phyloP scores from a whole-genome alignment of 1,140 invertebrate genomes.

The Atta colombica region DNA sequence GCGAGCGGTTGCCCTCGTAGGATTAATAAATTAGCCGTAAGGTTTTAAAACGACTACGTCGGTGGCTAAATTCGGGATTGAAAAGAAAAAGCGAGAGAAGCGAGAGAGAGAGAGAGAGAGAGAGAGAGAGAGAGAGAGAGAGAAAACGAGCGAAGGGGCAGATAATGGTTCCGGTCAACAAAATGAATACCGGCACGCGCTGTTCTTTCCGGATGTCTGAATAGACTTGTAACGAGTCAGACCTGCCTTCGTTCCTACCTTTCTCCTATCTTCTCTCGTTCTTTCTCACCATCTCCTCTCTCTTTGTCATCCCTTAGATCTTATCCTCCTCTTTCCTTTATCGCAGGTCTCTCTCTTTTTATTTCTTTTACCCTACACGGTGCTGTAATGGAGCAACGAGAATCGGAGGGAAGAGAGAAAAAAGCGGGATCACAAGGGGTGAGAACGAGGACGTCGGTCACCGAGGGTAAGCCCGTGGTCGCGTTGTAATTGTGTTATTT shows the following conservation, averaged over 20 bases:
- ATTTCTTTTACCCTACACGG: slow-evolving; percentile 56
- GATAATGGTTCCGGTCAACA: slow-evolving; percentile 84
- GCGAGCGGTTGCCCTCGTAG: slow-evolving; percentile 71
- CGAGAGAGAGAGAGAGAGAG: slow-evolving; percentile 17
- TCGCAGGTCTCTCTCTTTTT: slow-evolving; percentile 22
- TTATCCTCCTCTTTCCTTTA: slow-evolving; percentile 42
- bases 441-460: slow-evolving; percentile 72
- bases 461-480: slow-evolving; percentile 76
- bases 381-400: slow-evolving; percentile 68
- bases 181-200: slow-evolving; percentile 85
- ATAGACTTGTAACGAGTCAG: slow-evolving; percentile 87
- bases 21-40: slow-evolving; percentile 84
- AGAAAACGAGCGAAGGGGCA: slow-evolving; percentile 64
- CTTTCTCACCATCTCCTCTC: slow-evolving; percentile 4
- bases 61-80: slow-evolving; percentile 67
- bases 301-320: slow-evolving; percentile 39
- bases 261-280: slow-evolving; percentile 13
- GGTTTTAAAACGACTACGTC: slow-evolving; percentile 79
- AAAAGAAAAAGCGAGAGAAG: slow-evolving; percentile 30
- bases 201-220: slow-evolving; percentile 85
- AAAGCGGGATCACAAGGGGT: slow-evolving; percentile 71
- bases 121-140: slow-evolving; percentile 38
- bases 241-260: slow-evolving; percentile 56
- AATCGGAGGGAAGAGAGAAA: slow-evolving; percentile 68
- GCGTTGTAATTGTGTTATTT: slow-evolving; percentile 87